Evolutionary conservation across 2,113 vertebrate species (phyloP).

Genomic region (Notothenia rossii): DNA sequence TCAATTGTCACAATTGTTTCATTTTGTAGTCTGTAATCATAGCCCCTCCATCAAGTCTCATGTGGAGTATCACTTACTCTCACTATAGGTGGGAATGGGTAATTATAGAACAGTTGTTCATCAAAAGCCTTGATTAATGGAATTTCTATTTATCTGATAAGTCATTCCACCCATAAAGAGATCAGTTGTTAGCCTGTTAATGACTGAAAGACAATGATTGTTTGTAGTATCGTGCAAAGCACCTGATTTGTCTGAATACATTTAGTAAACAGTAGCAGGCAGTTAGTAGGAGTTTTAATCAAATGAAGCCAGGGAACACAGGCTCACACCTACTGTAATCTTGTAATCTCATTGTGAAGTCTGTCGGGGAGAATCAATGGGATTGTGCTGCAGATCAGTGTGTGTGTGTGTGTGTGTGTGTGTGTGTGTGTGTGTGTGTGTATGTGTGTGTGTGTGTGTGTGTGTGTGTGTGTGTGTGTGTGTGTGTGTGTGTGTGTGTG

Average conservation of each 20-base stretch:
- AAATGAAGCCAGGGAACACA: slow-evolving; percentile 62
- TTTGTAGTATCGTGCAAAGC: slow-evolving; percentile 2
- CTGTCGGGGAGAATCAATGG: slow-evolving; percentile 47
- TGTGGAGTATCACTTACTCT: neutral
- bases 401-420: slow-evolving; percentile 8
- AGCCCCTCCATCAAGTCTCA: neutral
- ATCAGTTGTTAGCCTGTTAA: neutral
- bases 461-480: no score
- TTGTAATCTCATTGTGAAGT: slow-evolving; percentile 71
- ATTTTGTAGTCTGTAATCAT: neutral
- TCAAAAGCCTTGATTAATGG: neutral
- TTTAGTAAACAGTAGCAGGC: slow-evolving; percentile 18
- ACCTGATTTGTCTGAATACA: slow-evolving; percentile 44
- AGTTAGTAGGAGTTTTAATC: slow-evolving; percentile 64
- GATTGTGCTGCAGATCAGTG: slow-evolving; percentile 42
- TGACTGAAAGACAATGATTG: neutral
- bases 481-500: no score
- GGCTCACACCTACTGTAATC: slow-evolving; percentile 63
- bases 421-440: no score
- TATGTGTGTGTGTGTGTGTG: no score
- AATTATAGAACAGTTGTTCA: neutral
- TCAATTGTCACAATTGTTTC: no score
- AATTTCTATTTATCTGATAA: neutral
- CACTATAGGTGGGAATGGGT: neutral
- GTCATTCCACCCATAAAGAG: neutral